Conservation (phyloP, 2,888 invertebrate genomes). For the Mellilla xanthometata region DNA sequence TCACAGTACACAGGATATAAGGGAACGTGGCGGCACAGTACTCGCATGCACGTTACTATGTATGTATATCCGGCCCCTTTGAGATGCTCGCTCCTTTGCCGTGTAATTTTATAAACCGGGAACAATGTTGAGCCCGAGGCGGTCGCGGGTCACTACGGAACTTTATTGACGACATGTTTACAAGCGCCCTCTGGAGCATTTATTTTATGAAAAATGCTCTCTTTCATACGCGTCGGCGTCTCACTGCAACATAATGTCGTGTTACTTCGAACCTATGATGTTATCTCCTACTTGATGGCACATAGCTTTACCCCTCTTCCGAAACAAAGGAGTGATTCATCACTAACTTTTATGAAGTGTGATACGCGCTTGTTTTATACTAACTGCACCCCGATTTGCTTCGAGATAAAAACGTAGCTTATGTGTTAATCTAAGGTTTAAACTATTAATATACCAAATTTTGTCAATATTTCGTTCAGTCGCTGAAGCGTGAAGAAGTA, state of each 20-base stretch:
- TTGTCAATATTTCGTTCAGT: too few relatives aligned
- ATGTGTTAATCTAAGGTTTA: too few relatives aligned
- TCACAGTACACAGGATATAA: slow-evolving; percentile 24
- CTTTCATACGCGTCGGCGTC: slow-evolving; percentile 8
- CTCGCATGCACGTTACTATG: slow-evolving; percentile 31
- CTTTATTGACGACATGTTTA: slow-evolving; percentile 64
- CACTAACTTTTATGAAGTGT: too few relatives aligned
- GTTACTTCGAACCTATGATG: not conserved
- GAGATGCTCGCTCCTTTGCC: slow-evolving; percentile 46
- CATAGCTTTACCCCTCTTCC: too few relatives aligned
- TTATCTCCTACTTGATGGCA: too few relatives aligned
- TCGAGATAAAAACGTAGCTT: too few relatives aligned
- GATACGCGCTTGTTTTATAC: too few relatives aligned
- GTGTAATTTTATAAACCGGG: slow-evolving; percentile 62
- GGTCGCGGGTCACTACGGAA: slow-evolving; percentile 49
- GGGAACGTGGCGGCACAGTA: slow-evolving; percentile 21
- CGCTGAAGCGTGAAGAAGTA: too few relatives aligned
- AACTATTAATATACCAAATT: too few relatives aligned
- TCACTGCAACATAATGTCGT: not conserved
- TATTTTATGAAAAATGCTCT: slow-evolving; percentile 44
- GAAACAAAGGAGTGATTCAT: too few relatives aligned
- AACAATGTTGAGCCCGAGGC: slow-evolving; percentile 53
- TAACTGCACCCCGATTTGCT: too few relatives aligned
- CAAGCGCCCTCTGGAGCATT: slow-evolving; percentile 43
- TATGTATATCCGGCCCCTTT: slow-evolving; percentile 41